Evolutionary conservation across 1,140 invertebrate genomes (phyloP).

Genomic region (Macrotrachela quadricornifera): DNA sequence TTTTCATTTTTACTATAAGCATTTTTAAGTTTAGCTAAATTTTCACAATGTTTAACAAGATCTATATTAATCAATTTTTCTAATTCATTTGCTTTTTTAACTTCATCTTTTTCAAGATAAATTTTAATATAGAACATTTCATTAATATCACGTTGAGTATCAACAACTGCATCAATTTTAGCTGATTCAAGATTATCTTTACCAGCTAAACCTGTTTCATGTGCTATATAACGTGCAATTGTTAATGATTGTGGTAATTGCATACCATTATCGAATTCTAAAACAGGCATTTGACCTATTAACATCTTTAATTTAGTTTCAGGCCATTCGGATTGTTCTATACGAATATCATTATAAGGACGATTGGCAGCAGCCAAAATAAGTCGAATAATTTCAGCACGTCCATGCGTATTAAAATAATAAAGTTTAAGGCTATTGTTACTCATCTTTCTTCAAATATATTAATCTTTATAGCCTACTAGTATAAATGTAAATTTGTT

Average conservation of each 20-base stretch:
- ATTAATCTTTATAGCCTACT: no score
- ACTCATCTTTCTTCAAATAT: no score
- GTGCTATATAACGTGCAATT: constrained; percentile 48
- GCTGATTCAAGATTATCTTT: neutral
- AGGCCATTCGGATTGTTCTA: constrained; percentile 12
- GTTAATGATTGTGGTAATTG: constrained; percentile 43
- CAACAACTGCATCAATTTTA: constrained; percentile 2
- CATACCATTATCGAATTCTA: constrained; percentile 39
- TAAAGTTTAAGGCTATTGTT: no score
- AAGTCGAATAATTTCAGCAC: constrained; percentile 11
- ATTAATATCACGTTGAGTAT: no score
- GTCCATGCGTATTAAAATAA: constrained; percentile 2
- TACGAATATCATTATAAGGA: constrained; percentile 12
- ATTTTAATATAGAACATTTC: no score
- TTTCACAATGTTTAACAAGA: no score
- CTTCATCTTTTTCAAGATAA: no score
- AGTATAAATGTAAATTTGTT: no score
- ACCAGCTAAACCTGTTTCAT: constrained; percentile 20
- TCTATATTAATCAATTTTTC: no score
- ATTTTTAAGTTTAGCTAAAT: no score
- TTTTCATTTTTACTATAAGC: no score
- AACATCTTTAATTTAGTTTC: neutral
- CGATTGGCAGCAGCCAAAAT: constrained; percentile 12
- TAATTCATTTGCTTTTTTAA: no score
- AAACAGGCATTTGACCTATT: constrained; percentile 4